Base-by-base conservation (phyloP, 53 echinoderm and acorn worm genomes). In the Paracentrotus lividus region DNA sequence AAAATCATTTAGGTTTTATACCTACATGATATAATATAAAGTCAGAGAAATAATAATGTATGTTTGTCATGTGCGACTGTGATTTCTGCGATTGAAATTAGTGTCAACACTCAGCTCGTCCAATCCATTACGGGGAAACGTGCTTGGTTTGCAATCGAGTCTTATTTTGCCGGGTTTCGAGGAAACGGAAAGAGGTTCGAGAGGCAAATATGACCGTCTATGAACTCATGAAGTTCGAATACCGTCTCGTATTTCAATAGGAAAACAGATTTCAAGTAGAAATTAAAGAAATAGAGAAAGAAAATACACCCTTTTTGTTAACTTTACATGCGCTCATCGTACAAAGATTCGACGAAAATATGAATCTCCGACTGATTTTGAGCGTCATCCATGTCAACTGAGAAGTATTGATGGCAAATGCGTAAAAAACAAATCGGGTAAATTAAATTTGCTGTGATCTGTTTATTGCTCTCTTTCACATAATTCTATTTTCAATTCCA, bases 111-210 rank as follows among this genome's bases (percentile, higher is more conserved):
- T 20, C 16, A 20, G 36, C 72, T 40, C 36, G 36, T 40, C 18
- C 36, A 36, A 69, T 69, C 69, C 38, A 69, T 69, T 40, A 72
- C 36, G 72, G 16, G 72, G 72, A 72, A 72, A 72, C 72, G 72
- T 72, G 72, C 72, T 72, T 40, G 72, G 21, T 15, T 72, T 18
- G 40, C 6, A 40, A 20, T 72, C 67, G 40, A 72, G 36, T 72
- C 72, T 72, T 36, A 38, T 69, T 72, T 72, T 72, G 36, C 40
- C 38, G 72, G 40, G 36, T 72, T 72, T 72, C 72, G 40, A 12
- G 72, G 72, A 72, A 72, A 72, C 5, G 1, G 27, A 66, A 32
- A 66, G 5, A 38, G 72, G 36, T 40, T 72, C 72, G 21, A 72
- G 1, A 5, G 5, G 38, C 1, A 12, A 38, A 72, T 72, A 16